Evolutionary conservation across 2,888 invertebrate species (phyloP).

Genomic region (Drymonia ruficornis): DNA sequence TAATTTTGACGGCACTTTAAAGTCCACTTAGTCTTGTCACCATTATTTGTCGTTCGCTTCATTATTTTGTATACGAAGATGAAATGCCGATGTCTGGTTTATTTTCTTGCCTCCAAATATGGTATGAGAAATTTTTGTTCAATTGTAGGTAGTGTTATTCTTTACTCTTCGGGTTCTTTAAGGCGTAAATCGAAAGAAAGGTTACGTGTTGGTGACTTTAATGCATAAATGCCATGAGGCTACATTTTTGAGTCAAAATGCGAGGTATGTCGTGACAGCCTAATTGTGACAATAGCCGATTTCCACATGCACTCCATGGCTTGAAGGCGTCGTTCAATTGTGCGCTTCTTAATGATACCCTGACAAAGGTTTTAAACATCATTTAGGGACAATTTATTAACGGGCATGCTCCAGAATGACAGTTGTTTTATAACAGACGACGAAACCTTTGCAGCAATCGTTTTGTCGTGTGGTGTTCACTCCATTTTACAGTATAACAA

Average conservation of each 20-base stretch:
- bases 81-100: background rate
- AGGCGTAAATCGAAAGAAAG: background rate
- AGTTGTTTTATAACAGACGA: background rate
- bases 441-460: background rate
- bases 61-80: background rate
- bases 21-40: too few species aligned
- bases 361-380: background rate
- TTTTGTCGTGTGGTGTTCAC: background rate
- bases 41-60: background rate
- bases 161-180: background rate
- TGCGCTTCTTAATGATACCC: background rate
- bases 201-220: background rate
- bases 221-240: background rate
- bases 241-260: background rate
- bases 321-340: background rate
- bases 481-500: background rate
- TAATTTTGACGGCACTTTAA: background rate
- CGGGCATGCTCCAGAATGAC: background rate
- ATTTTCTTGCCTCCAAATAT: background rate
- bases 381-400: background rate
- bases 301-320: background rate
- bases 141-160: background rate
- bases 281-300: constrained; percentile 1
- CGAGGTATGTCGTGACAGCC: background rate
- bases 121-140: background rate